Evolutionary conservation across 1,140 invertebrate species (phyloP), one percentile per base, ranked within the genome.

Genomic region (Drosophila repleta): DNA sequence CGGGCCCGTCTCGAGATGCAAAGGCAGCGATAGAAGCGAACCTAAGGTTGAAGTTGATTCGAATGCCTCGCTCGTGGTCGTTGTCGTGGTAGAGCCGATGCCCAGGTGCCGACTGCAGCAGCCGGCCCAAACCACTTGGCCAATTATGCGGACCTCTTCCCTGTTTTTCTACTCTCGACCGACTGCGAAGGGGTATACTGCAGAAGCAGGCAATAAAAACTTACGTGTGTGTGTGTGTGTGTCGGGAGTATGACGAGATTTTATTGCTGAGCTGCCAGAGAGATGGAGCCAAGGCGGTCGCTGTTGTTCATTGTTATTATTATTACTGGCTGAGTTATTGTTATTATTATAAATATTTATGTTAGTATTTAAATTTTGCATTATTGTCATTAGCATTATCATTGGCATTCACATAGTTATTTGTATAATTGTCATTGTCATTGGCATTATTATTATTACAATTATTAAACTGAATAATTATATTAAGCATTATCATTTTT

Each of bases 1-100:
- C 82, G 82, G 70, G 79, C 82, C 82, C 82, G 82, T 87, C 82
- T 87, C 82, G 68, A 87, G 82, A 88, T 87, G 79, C 79, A 76
- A 76, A 83, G 61, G 61, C 71, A 58, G 65, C 60, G 82, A 87
- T 87, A 87, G 74, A 68, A 68, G 45, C 51, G 74, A 68, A 68
- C 35, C 51, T 58, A 32, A 63, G 29, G 58, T 53, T 62, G 62
- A 66, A 45, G 57, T 66, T 66, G 61, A 52, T 41, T 43, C 46
- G 29, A 24, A 46, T 35, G 45, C 26, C 35, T 41, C 17, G 26
- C 10, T 39, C 29, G 46, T 3, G 24, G 26, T 48, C 17, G 4
- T 6, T 46, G 18, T 29, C 35, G 35, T 15, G 5, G 24, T 18
- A 17, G 15, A 17, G 15, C 18, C 37, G 55, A 37, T 43, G 53